Base-by-base conservation (phyloP, 2,888 invertebrate species). In the Artemia sinica region DNA sequence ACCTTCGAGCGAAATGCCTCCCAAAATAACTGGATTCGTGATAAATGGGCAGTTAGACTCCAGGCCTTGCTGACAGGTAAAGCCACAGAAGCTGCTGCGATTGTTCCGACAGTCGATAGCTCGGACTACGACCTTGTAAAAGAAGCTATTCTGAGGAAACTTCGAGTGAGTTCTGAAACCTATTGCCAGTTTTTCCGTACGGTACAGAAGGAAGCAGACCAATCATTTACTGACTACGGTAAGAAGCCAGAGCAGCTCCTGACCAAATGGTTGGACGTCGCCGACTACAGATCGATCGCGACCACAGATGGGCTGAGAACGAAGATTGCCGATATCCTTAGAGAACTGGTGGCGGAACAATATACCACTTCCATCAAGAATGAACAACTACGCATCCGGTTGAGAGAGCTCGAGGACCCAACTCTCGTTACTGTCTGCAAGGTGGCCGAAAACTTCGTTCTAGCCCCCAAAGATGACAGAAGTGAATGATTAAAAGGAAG, bases 61-160 rank as follows among this genome's bases (percentile, higher is more conserved):
- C 58, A 52, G 14, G 58, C 13, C 13, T 18, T 18, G 18, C 18
- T 18, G 18, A 18, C 18, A 18, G 18, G 1, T 18, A 18, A 18
- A 18, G 18, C 58, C 13, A 14, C 58, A n/a, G 58, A 52, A 52
- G 58, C 58, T 52, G 58, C 58, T n/a, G 58, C 58, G 14, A n/a
- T 52, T 13, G 14, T 52, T 52, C 58, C 58, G 0, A 14, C 5
- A 6, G 14, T 5, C 58, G 4, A n/a, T 4, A n/a, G 58, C 14
- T n/a, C 13, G 58, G 58, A 52, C 58, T 52, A 52, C 18, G 18
- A 18, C 18, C 18, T 18, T 1, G 18, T 18, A 18, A 18, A 18
- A 18, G 18, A 18, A 18, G 18, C 18, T 18, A 18, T 52, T 52
- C 14, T 52, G 6, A 52, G 58, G 6, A 13, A 14, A 14, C 6